Percentiles rank a stretch among this genome's conserved stretches.
These are phyloP conservation scores for Drymonia ruficornis DNA, from an alignment of 2,888 invertebrate genomes.

Conservation along the genomic window DNA sequence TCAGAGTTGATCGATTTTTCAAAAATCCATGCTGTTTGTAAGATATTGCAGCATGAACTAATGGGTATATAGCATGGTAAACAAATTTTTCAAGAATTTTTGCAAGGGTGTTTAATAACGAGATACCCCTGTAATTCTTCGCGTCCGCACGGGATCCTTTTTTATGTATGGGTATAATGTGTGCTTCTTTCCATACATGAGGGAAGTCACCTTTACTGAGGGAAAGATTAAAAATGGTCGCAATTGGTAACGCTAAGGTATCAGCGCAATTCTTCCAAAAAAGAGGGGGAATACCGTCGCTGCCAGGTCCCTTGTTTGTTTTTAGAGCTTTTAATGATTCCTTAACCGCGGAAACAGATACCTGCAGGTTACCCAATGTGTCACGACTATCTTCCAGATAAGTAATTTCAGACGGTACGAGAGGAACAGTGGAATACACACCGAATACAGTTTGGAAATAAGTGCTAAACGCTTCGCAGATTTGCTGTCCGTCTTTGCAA, in stretches of 20 bases:
- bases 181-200: constrained; percentile 18
- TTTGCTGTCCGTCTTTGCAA: too few species aligned
- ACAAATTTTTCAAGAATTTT: constrained; percentile 15
- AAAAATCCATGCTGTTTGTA: constrained; percentile 21
- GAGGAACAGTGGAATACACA: too few species aligned
- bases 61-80: constrained; percentile 1
- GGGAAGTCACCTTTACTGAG: constrained; percentile 18
- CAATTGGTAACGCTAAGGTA: constrained; percentile 11
- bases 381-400: too few species aligned
- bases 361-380: too few species aligned
- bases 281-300: constrained; percentile 19
- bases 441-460: too few species aligned
- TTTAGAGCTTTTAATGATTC: too few species aligned
- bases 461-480: too few species aligned
- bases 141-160: constrained; percentile 16
- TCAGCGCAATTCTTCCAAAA: constrained; percentile 18
- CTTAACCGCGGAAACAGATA: too few species aligned
- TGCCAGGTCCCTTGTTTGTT: constrained; percentile 12
- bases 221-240: constrained; percentile 17
- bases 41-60: not conserved
- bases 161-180: constrained; percentile 25
- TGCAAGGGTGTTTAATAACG: constrained; percentile 13
- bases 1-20: constrained; percentile 5
- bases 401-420: too few species aligned
- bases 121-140: constrained; percentile 19